A percentile compares a stretch with the other conserved stretches of the same genome.
These are phyloP conservation scores for Sinohyriopsis cumingii DNA, from an alignment of 2,888 invertebrate genomes.

Conservation along the genomic window DNA sequence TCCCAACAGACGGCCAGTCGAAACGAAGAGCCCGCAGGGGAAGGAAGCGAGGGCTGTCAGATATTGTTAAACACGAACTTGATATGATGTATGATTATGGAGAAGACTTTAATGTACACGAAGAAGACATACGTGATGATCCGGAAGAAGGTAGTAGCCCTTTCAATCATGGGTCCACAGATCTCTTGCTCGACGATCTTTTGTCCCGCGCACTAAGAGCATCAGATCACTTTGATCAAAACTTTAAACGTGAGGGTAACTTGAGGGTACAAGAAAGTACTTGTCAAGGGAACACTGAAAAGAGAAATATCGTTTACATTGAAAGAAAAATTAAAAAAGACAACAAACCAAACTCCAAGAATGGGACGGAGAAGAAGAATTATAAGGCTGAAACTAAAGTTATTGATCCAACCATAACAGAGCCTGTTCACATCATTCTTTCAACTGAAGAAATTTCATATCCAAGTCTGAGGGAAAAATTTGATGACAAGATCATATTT, in stretches of 20 bases:
- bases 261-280: too few species aligned
- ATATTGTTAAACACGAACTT: too few species aligned
- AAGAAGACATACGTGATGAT: slow-evolving; percentile 6
- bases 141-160: too few species aligned
- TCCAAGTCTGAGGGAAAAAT: slow-evolving; percentile 20
- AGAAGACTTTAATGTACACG: slow-evolving; percentile 8
- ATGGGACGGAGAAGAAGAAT: not conserved
- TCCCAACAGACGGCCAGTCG: not conserved
- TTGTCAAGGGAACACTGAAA: too few species aligned
- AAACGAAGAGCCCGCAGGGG: slow-evolving; percentile 8
- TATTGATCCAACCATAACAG: slow-evolving; percentile 8
- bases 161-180: too few species aligned
- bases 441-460: slow-evolving; percentile 20
- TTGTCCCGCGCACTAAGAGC: too few species aligned
- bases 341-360: too few species aligned
- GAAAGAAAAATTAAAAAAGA: too few species aligned
- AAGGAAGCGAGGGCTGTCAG: not conserved
- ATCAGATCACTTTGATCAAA: too few species aligned
- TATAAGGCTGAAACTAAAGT: not conserved
- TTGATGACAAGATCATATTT: slow-evolving; percentile 28
- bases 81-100: slow-evolving; percentile 1
- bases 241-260: too few species aligned
- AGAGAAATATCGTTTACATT: too few species aligned
- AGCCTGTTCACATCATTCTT: slow-evolving; percentile 34
- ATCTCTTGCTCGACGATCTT: too few species aligned